Conservation (phyloP, 2,888 invertebrate species). For the Spilosoma lubricipeda region DNA sequence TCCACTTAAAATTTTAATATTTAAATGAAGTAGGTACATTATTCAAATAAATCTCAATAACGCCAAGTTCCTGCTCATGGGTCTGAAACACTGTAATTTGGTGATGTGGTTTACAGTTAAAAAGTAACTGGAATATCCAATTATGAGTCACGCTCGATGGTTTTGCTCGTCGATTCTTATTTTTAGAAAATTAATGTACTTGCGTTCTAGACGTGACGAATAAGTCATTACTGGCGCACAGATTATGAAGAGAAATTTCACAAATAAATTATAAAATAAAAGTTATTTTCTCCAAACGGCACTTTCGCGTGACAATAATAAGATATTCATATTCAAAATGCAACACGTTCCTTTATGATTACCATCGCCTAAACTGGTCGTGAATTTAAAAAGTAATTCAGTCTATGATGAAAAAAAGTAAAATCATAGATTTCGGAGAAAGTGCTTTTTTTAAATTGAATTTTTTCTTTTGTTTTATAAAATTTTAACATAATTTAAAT, state of each 20-base stretch:
- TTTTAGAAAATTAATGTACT: slow-evolving; percentile 12
- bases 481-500: neutral
- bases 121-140: slow-evolving; percentile 10
- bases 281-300: neutral
- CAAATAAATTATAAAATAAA: neutral
- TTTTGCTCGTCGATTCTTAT: neutral
- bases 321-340: neutral
- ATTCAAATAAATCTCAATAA: neutral
- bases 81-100: neutral
- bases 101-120: slow-evolving; percentile 2
- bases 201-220: slow-evolving; percentile 4
- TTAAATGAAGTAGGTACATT: neutral
- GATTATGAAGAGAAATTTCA: neutral
- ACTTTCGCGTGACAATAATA: neutral
- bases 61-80: neutral
- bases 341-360: neutral
- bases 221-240: slow-evolving; percentile 3
- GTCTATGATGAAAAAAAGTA: neutral
- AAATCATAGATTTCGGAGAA: neutral
- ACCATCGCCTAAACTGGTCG: neutral
- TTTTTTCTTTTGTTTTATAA: neutral
- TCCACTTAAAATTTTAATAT: neutral
- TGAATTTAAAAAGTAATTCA: neutral
- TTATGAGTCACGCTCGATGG: slow-evolving; percentile 11
- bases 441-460: neutral